Percentiles rank a stretch among this genome's conserved stretches.
phyloP scores from a whole-genome alignment of 2,888 invertebrate genomes.

The Bombyx huttoni region DNA sequence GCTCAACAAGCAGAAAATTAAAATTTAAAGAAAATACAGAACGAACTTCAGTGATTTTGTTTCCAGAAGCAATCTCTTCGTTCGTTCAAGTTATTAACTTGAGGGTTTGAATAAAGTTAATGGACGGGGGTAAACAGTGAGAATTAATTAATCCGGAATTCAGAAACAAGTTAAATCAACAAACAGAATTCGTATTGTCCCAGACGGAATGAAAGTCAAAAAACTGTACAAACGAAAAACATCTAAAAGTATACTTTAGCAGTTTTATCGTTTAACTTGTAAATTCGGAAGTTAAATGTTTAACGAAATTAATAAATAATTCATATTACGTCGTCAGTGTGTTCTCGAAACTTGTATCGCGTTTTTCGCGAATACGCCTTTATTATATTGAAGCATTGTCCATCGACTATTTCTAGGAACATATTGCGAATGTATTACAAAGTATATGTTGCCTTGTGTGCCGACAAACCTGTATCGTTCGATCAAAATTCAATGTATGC shows the following conservation, averaged over 20 bases:
- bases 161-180: not conserved
- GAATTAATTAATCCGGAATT: conserved; percentile 13
- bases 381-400: not conserved
- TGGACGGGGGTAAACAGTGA: conserved; percentile 22
- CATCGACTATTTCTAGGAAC: conserved; percentile 14
- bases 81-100: conserved; percentile 31
- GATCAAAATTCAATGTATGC: conserved; percentile 40
- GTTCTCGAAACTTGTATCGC: not conserved
- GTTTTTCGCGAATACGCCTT: not conserved
- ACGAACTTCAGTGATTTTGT: conserved; percentile 34
- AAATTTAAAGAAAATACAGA: conserved; percentile 29
- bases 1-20: conserved; percentile 56
- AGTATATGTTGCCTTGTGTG: conserved; percentile 9
- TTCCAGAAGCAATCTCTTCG: conserved; percentile 32
- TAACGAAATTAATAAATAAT: not conserved
- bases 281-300: not conserved
- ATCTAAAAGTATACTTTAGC: not conserved
- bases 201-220: not conserved
- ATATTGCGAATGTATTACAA: conserved; percentile 19
- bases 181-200: not conserved
- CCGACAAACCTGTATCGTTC: conserved; percentile 13
- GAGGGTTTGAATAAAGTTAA: conserved; percentile 31
- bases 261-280: not conserved
- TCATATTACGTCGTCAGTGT: not conserved
- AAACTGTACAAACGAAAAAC: not conserved